These are phyloP conservation scores for Amphipoea oculea DNA, from an alignment of 2,888 invertebrate genomes.

Conservation along the genomic window DNA sequence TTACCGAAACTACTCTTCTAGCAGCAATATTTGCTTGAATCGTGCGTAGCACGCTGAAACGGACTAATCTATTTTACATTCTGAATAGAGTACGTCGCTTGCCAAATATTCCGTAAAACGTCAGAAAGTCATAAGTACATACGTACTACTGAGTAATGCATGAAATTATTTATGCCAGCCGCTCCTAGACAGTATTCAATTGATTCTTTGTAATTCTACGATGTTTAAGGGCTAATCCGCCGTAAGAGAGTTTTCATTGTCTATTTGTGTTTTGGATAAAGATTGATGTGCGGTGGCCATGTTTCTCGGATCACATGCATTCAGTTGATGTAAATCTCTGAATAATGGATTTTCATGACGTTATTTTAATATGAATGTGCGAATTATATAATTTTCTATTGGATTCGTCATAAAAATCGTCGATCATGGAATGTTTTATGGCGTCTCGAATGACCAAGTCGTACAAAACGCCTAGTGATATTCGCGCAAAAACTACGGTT, in stretches of 20 bases:
- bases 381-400: slow-evolving; percentile 86
- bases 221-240: slow-evolving; percentile 75
- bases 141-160: slow-evolving; percentile 89
- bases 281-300: slow-evolving; percentile 87
- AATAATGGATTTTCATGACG: slow-evolving; percentile 80
- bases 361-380: slow-evolving; percentile 80
- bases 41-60: slow-evolving; percentile 81
- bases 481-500: slow-evolving; percentile 89
- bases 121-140: slow-evolving; percentile 90
- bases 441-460: slow-evolving; percentile 76
- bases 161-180: slow-evolving; percentile 88
- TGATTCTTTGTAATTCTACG: slow-evolving; percentile 84
- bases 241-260: slow-evolving; percentile 84
- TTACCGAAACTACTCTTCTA: slow-evolving; percentile 76
- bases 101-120: slow-evolving; percentile 91
- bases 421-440: slow-evolving; percentile 78
- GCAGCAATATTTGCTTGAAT: slow-evolving; percentile 74
- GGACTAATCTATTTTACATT: slow-evolving; percentile 82
- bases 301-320: slow-evolving; percentile 89
- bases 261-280: slow-evolving; percentile 86
- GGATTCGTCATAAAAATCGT: slow-evolving; percentile 75
- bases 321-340: slow-evolving; percentile 80
- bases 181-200: slow-evolving; percentile 84
- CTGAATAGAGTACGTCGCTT: slow-evolving; percentile 87
- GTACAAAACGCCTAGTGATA: slow-evolving; percentile 78